Percentiles rank a stretch among this genome's conserved stretches.
These are phyloP conservation scores for Bucco capensis DNA, from an alignment of 2,113 vertebrate genomes.

Conservation along the genomic window DNA sequence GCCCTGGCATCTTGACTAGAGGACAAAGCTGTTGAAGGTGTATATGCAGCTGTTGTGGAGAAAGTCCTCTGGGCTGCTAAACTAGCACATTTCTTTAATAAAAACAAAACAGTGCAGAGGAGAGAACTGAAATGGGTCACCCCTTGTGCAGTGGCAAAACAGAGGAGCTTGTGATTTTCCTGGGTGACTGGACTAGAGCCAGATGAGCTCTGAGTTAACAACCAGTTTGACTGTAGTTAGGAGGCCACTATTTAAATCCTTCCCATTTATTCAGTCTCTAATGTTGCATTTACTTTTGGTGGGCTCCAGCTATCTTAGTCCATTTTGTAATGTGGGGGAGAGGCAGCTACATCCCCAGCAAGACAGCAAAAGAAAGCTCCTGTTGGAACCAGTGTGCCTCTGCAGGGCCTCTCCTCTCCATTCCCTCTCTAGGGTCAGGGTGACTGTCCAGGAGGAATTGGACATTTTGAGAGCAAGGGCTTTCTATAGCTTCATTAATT, in stretches of 20 bases:
- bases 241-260: constrained; percentile 39
- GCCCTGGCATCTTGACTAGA: background rate
- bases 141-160: background rate
- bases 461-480: background rate
- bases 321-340: background rate
- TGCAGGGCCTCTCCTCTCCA: background rate
- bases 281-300: constrained; percentile 49
- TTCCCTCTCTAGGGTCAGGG: background rate
- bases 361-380: background rate
- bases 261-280: constrained; percentile 23
- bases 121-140: background rate
- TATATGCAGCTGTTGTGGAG: background rate
- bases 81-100: background rate
- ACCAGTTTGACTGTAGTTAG: background rate
- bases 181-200: background rate
- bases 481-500: background rate
- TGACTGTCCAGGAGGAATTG: background rate
- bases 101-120: background rate
- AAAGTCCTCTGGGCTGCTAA: background rate
- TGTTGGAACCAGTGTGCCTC: background rate
- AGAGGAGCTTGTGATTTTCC: background rate
- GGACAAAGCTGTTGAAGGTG: background rate
- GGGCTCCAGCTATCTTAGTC: constrained; percentile 30
- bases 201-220: constrained; percentile 10
- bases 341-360: background rate